Conservation (phyloP, 1,140 invertebrate species). For the honey bee (Apis mellifera) region Amel_HAv3.1 CM009934.2:3808001-3808500, state of each 20-base stretch:
- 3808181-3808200: conserved; percentile 41
- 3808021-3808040: conserved; percentile 39
- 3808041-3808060: conserved; percentile 45
- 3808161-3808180: conserved; percentile 79
- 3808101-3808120: conserved; percentile 69
- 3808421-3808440: conserved; percentile 30
- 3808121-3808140: conserved; percentile 80
- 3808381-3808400: conserved; percentile 73
- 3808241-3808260: conserved; percentile 71
- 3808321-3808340: conserved; percentile 62
- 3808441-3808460: background rate
- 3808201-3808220: conserved; percentile 54
- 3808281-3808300: conserved; percentile 78
- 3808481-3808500: background rate
- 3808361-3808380: conserved; percentile 26
- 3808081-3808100: conserved; percentile 7
- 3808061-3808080: conserved; percentile 21
- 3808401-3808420: conserved; percentile 50
- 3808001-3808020: conserved; percentile 37
- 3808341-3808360: background rate
- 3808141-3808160: conserved; percentile 81
- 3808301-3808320: conserved; percentile 74
- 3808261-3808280: conserved; percentile 68
- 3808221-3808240: conserved; percentile 71
- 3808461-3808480: background rate